Base-by-base conservation (phyloP, 2,113 vertebrate species). In the Leucoraja erinaceus region DNA sequence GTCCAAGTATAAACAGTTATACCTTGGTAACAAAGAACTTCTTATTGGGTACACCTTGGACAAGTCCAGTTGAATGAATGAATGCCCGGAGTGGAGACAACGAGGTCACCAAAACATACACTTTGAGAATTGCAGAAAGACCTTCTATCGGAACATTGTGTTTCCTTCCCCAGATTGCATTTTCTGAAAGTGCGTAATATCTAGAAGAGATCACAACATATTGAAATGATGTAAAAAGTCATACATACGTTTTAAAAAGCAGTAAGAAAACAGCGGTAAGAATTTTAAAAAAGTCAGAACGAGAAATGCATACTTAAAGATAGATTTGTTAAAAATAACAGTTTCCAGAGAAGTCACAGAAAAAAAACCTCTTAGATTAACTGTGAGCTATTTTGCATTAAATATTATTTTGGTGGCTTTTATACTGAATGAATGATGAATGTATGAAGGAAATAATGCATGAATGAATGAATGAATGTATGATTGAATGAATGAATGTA, bases 91-190 rank as follows among this genome's bases (percentile, higher is more conserved):
- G 94, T 0, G 98, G 98, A 56, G 94, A 96, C 93, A 97, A 94
- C 6, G 98, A 99, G n/a, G 98, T 98, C 93, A 99, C 97, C 93
- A 99, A 94, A 38, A 99, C 96, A 5, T 98, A 98, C 0, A 96
- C 96, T 94, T 97, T 98, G 93, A 99, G 95, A 94, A 97, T 96
- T 94, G 97, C 96, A 94, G 97, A 96, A 28, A 98, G 91, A 61
- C 95, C 96, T 93, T 96, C 95, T 74, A 91, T 91, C 14, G 90
- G 90, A 91, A 74, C 14, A 72, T 18, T 5, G 33, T 54, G 66
- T 28, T 8, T 3, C 20, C 47, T 91, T 72, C 6, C 68, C 25
- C 47, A 56, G 75, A 77, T 1, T 12, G 11, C 0, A 25, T 84
- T 59, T 84, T 84, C 54, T 25, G 66, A 72, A 28, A 72, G 28